phyloP scores from a whole-genome alignment of 2,888 invertebrate species.

The Hoplodrina ambigua region DNA sequence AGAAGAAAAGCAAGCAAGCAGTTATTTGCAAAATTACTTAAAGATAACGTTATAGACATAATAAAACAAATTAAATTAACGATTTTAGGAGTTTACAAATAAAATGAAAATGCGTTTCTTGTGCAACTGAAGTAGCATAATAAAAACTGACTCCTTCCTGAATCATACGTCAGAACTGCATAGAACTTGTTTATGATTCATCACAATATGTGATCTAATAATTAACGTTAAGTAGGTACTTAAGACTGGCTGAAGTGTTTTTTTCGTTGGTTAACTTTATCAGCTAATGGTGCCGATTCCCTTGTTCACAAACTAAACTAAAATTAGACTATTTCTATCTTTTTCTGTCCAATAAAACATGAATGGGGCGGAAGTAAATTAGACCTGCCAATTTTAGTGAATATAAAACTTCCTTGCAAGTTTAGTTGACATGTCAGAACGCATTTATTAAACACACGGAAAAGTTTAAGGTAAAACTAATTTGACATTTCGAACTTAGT shows the following conservation, averaged over 20 bases:
- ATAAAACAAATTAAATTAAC: not conserved
- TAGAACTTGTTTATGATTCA: slow-evolving; percentile 17
- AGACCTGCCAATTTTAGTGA: no score
- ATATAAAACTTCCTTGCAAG: no score
- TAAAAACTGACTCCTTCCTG: not conserved
- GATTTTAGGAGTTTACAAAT: not conserved
- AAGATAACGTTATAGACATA: not conserved
- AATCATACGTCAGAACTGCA: slow-evolving; percentile 17
- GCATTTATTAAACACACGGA: no score
- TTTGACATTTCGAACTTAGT: no score
- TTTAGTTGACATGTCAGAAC: no score
- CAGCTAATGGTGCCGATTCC: not conserved
- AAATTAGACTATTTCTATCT: no score
- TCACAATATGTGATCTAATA: slow-evolving; percentile 9
- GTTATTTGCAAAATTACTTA: not conserved
- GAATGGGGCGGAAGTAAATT: no score
- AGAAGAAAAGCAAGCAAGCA: not conserved
- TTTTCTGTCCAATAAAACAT: no score
- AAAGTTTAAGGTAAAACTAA: no score
- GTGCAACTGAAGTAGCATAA: not conserved
- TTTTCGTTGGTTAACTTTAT: not conserved
- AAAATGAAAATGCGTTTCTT: not conserved
- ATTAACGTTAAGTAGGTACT: slow-evolving; percentile 23
- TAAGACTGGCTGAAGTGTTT: slow-evolving; percentile 12
- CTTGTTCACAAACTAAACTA: no score